Conservation (phyloP, 2,888 invertebrate genomes). For the Andrena praecox region DNA sequence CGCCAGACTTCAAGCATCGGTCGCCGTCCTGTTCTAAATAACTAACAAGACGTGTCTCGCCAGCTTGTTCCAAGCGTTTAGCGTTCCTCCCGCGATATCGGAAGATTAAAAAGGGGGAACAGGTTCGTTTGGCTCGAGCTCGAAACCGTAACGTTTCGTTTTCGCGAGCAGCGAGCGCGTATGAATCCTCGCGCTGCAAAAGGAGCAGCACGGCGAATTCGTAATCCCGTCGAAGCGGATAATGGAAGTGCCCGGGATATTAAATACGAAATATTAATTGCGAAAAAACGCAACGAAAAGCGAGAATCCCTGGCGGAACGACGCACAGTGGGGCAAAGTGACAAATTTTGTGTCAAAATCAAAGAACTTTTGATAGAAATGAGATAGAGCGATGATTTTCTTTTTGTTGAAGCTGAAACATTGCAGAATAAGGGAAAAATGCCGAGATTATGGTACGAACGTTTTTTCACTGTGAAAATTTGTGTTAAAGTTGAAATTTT, state of each 20-base stretch:
- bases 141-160: neutral
- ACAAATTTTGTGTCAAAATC: too few relatives aligned
- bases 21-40: conserved; percentile 53
- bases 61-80: conserved; percentile 54
- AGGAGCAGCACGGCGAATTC: conserved; percentile 5
- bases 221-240: neutral
- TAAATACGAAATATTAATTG: conserved; percentile 47
- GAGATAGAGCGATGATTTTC: too few relatives aligned
- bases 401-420: too few relatives aligned
- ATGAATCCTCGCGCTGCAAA: neutral
- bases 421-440: too few relatives aligned
- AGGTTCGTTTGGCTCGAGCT: neutral
- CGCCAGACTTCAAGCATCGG: conserved; percentile 45
- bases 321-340: too few relatives aligned
- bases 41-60: conserved; percentile 46
- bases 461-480: too few relatives aligned
- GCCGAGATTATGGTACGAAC: too few relatives aligned
- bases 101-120: neutral
- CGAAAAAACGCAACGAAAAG: conserved; percentile 23
- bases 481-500: too few relatives aligned
- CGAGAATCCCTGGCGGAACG: neutral
- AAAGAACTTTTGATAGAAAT: too few relatives aligned
- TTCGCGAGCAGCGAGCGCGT: neutral
- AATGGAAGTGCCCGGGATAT: conserved; percentile 38
- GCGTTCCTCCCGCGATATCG: conserved; percentile 21